A percentile compares a stretch with the other conserved stretches of the same genome.
Conservation (phyloP, 1,140 invertebrate species). For the Lepidostoma basale region DNA sequence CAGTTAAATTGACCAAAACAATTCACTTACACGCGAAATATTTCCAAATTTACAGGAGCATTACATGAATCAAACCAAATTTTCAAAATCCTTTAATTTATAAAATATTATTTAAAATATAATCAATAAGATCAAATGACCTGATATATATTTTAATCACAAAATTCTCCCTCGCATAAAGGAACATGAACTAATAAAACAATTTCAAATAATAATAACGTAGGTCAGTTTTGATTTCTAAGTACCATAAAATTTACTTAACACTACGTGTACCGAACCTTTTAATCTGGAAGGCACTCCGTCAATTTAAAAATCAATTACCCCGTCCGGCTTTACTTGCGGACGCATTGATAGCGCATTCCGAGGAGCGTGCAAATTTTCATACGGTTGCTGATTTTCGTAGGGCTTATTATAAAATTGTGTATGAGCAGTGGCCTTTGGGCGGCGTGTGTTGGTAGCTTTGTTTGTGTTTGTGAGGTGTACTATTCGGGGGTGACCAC, state of each 20-base stretch:
- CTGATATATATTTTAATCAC: too few species aligned
- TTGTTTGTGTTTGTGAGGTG: not conserved
- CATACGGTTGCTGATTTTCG: not conserved
- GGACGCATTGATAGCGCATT: not conserved
- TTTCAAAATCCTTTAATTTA: too few species aligned
- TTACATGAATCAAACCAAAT: too few species aligned
- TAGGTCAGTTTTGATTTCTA: not conserved
- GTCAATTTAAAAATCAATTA: not conserved
- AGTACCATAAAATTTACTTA: conserved; percentile 1
- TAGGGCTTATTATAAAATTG: conserved; percentile 21
- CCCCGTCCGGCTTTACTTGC: not conserved
- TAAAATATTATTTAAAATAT: too few species aligned
- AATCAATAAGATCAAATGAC: too few species aligned
- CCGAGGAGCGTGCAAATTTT: not conserved
- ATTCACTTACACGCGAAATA: too few species aligned
- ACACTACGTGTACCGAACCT: not conserved
- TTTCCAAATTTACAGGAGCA: too few species aligned
- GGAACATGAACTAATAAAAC: not conserved
- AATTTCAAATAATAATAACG: too few species aligned
- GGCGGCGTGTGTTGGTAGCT: not conserved
- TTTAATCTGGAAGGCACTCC: not conserved
- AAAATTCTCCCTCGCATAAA: not conserved
- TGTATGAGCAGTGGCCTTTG: conserved; percentile 8
- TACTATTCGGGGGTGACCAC: not conserved
- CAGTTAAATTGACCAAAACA: too few species aligned